Evolutionary conservation across 2,888 invertebrate genomes (phyloP).

Genomic region (Nineta flava): DNA sequence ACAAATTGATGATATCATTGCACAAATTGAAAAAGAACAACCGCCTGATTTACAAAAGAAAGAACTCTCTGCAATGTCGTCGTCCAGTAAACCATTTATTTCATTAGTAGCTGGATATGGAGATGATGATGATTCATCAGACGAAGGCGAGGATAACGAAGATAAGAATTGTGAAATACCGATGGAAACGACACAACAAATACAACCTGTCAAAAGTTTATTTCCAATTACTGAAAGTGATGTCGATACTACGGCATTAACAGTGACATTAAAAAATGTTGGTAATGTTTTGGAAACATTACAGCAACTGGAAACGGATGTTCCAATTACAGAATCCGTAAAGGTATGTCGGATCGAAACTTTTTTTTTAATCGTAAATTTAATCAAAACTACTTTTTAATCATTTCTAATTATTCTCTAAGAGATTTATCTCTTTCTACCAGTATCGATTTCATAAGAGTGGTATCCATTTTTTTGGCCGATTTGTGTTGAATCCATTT

Average conservation of each 20-base stretch:
- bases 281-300: slow-evolving; percentile 9
- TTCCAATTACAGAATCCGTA: neutral
- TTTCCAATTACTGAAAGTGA: slow-evolving; percentile 3
- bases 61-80: slow-evolving; percentile 10
- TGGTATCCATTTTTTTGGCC: too few species aligned
- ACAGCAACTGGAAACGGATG: neutral
- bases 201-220: slow-evolving; percentile 1
- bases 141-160: slow-evolving; percentile 18
- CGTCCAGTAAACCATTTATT: slow-evolving; percentile 18
- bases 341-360: too few species aligned
- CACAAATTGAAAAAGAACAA: slow-evolving; percentile 11
- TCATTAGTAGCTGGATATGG: slow-evolving; percentile 38
- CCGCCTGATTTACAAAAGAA: slow-evolving; percentile 8
- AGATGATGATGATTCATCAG: slow-evolving; percentile 33
- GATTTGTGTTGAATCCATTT: too few species aligned
- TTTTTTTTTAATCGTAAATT: too few species aligned
- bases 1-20: slow-evolving; percentile 10
- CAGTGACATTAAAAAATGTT: slow-evolving; percentile 9
- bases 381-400: too few species aligned
- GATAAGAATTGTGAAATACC: slow-evolving; percentile 15
- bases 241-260: slow-evolving; percentile 6
- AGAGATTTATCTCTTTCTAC: too few species aligned
- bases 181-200: too few species aligned
- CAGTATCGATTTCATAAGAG: too few species aligned
- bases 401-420: too few species aligned